Base-by-base conservation (phyloP, 2,888 invertebrate genomes). In the Meandrusa payeni region DNA sequence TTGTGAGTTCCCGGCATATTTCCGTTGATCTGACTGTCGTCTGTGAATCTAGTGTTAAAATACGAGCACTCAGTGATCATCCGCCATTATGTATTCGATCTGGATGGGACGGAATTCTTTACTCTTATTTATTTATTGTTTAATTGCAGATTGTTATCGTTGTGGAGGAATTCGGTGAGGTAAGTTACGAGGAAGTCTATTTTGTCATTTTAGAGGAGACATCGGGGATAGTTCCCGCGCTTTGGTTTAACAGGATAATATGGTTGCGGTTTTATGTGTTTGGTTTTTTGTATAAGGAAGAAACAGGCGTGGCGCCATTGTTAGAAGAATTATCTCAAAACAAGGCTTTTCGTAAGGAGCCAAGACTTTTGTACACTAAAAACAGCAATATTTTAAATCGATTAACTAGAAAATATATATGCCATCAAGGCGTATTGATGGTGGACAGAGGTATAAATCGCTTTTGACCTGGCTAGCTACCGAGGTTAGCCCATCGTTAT, bases 21-120 rank as follows among this genome's bases (percentile, higher is more conserved):
- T 43, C 15, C 13, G 9, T 7, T 32, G 38, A 38, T 38, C 43
- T 39, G 32, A 32, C 51, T 49, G 54, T 51, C 61, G 59, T 62
- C 62, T 62, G 61, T 51, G 62, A 62, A 62, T 62, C 57, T 57
- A 53, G 59, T 58, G 61, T 53, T 55, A 61, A 61, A 55, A 59
- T 62, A 41, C 49, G 41, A 40, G 34, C 41, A 31, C 33, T 13
- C 41, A 31, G 44, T 22, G 19, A 37, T 40, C 55, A 48, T 23
- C 17, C 26, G 11, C 10, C 6, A 20, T 29, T 37, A 37, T 37
- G 28, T 34, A 26, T 27, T 13, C n/a, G 23, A 22, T 23, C 11
- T 9, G 20, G 7, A 41, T 26, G 13, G 34, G 22, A 22, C 11
- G n/a, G 27, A 15, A 39, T 44, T 27, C 33, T 11, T 26, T 15